Conservation (phyloP, 2,888 invertebrate genomes). For the Liopterus haemorrhoidalis region DNA sequence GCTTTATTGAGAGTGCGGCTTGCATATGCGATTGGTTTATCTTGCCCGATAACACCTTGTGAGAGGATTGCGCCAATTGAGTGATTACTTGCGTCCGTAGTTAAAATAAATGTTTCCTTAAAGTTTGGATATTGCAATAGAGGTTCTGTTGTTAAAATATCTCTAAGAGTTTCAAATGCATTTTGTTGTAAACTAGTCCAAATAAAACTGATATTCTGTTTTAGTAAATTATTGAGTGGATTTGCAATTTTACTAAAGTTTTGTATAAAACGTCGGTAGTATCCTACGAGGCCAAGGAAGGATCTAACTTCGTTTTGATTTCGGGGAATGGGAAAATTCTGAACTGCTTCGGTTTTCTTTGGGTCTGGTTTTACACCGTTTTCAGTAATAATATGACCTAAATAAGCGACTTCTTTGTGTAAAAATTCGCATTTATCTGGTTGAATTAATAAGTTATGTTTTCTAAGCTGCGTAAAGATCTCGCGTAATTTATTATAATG, state of each 20-base stretch:
- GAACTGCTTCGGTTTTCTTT: background rate
- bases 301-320: background rate
- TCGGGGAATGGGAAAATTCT: background rate
- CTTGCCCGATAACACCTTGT: conserved; percentile 25
- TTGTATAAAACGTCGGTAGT: conserved; percentile 11
- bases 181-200: conserved; percentile 32
- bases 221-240: conserved; percentile 15
- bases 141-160: conserved; percentile 21
- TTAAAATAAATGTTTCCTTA: conserved; percentile 29
- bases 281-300: background rate
- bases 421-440: conserved; percentile 26
- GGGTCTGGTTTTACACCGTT: background rate
- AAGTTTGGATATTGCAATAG: conserved; percentile 25
- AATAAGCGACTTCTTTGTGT: conserved; percentile 29
- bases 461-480: conserved; percentile 24
- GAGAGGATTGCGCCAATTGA: conserved; percentile 31
- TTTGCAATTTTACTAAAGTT: conserved; percentile 17
- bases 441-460: conserved; percentile 19
- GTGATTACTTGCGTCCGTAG: conserved; percentile 30
- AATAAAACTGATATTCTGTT: conserved; percentile 14
- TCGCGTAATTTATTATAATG: conserved; percentile 19
- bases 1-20: conserved; percentile 3
- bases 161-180: conserved; percentile 35
- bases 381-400: conserved; percentile 30
- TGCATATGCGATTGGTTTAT: conserved; percentile 33